These are phyloP conservation scores for Naja naja DNA, from an alignment of 2,113 vertebrate genomes.

Conservation along the genomic window DNA sequence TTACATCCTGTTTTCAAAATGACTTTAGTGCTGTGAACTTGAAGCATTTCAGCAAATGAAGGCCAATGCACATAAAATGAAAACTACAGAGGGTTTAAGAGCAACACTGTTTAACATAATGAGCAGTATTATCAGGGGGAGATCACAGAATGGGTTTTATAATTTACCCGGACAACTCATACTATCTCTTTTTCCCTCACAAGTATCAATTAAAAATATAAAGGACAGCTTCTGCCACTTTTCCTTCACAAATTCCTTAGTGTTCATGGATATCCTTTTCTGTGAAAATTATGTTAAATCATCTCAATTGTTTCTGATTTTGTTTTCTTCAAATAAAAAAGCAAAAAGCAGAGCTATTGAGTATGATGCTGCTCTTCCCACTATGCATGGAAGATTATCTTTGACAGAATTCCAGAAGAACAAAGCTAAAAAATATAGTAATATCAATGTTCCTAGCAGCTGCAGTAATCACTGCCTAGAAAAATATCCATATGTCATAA, in stretches of 20 bases:
- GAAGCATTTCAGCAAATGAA: conserved; percentile 81
- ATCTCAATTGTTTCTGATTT: background rate
- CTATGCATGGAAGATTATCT: conserved; percentile 45
- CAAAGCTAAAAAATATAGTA: conserved; percentile 75
- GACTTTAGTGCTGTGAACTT: conserved; percentile 74
- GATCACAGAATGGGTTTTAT: conserved; percentile 47
- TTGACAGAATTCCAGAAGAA: conserved; percentile 68
- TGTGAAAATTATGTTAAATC: background rate
- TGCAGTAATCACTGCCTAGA: conserved; percentile 59
- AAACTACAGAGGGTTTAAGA: conserved; percentile 67
- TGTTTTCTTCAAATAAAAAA: conserved; percentile 10
- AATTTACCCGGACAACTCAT: conserved; percentile 70
- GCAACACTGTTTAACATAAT: conserved; percentile 70
- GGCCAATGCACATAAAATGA: conserved; percentile 75
- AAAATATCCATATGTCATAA: conserved; percentile 74
- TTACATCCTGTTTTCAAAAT: conserved; percentile 77
- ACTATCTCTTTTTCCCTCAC: conserved; percentile 63
- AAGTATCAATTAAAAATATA: conserved; percentile 63
- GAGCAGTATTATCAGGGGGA: conserved; percentile 61
- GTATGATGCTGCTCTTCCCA: conserved; percentile 24
- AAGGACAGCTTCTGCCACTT: conserved; percentile 41
- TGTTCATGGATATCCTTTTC: conserved; percentile 3
- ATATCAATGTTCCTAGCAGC: conserved; percentile 53
- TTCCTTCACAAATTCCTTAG: conserved; percentile 34
- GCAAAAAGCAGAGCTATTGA: background rate